Evolutionary conservation across 64 coral and sea anemone species (phyloP), one percentile per base, ranked within the genome.

Genomic region (Stylophora pistillata): DNA sequence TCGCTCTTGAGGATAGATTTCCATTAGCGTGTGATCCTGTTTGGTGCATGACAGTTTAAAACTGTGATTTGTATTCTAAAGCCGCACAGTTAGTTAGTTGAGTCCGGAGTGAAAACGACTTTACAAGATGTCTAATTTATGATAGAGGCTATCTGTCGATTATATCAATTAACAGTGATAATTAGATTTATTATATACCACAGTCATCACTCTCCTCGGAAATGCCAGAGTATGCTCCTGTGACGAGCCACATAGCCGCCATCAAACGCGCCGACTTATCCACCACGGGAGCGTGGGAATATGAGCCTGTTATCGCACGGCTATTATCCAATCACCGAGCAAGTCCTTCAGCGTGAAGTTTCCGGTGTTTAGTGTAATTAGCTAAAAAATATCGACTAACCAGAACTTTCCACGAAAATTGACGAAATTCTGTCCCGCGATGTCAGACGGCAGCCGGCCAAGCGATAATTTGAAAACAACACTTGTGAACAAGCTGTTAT

Each of bases 121-220:
- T 47, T 37, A 71, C 58, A 90, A 95, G 86, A 95, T 95, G 53
- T 65, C 63, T 56, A 86, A 88, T 94, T 89, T 81, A 86, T 77
- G 59, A 92, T 78, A 74, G 76, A 69, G 86, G 86, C 87, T 81
- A 79, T 87, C 73, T 89, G 53, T 62, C 74, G 90, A 95, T 95
- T 95, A 95, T 89, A 92, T 89, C 94, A 95, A 95, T 95, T 95
- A 95, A 86, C 89, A 77, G 89, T 80, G 94, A 88, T 95, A 95
- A 95, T 95, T 95, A 89, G 94, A 95, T 95, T 95, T 88, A 72
- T 56, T 83, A 75, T 92, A 82, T 84, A 85, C 68, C 78, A 55
- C 83, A 95, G 47, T 95, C 94, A 91, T 89, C 94, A 95, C 94
- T 84, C 80, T 47, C 10, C 65, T 84, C 80, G 80, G 80, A 84